Conservation (phyloP, 2,888 invertebrate genomes). For the Drosophila lutescens region DNA sequence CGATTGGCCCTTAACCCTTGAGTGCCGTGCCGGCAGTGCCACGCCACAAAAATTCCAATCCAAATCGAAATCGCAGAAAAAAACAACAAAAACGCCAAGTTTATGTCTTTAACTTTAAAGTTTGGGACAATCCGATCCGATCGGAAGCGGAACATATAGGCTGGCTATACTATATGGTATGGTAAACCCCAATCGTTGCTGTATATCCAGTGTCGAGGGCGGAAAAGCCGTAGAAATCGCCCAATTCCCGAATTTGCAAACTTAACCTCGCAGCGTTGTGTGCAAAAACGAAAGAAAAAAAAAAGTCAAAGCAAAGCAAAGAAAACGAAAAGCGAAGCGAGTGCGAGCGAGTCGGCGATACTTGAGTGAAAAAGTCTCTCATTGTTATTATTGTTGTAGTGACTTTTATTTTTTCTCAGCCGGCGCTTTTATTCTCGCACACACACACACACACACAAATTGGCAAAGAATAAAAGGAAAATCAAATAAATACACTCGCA, state of each 20-base stretch:
- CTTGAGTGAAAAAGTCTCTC: conserved; percentile 24
- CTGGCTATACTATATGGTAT: neutral
- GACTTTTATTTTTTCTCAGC: conserved; percentile 20
- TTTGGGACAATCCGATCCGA: neutral
- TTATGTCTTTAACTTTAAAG: neutral
- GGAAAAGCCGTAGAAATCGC: conserved; percentile 16
- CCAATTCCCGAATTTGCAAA: conserved; percentile 51
- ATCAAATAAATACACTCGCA: conserved; percentile 34
- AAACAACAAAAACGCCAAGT: neutral
- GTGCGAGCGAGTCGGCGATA: conserved; percentile 20
- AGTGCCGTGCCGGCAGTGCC: conserved; percentile 26
- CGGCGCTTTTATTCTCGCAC: conserved; percentile 25
- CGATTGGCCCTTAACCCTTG: conserved; percentile 14
- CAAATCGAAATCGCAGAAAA: neutral
- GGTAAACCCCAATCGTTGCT: neutral
- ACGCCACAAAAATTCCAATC: neutral
- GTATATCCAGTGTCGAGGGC: neutral
- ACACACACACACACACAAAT: conserved; percentile 4
- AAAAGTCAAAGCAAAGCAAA: conserved; percentile 3
- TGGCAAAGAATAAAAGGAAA: conserved; percentile 16
- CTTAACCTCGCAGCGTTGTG: conserved; percentile 67
- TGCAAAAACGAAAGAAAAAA: conserved; percentile 32
- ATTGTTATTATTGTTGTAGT: conserved; percentile 26
- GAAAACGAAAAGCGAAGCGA: conserved; percentile 27
- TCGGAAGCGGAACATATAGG: neutral